A percentile compares a stretch with the other conserved stretches of the same genome.
Conservation (phyloP, 37 sponge, comb jelly and placozoan genomes). For the Haliclona indistincta region DNA sequence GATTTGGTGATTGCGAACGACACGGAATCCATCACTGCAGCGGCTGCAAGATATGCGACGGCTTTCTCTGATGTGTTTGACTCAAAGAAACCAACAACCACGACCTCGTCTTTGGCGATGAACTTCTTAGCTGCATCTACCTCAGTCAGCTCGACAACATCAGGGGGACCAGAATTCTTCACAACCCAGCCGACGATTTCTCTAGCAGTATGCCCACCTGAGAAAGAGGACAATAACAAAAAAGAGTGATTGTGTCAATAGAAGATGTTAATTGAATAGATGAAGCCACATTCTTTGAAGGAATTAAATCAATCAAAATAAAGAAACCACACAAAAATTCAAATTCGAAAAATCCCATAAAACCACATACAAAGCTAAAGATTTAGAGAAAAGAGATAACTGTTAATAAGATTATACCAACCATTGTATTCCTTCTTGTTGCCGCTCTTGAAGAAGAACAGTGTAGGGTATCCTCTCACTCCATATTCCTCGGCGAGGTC, state of each 20-base stretch:
- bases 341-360: too few relatives aligned
- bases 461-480: constrained; percentile 93
- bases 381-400: too few relatives aligned
- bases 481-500: constrained; percentile 70
- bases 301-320: too few relatives aligned
- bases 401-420: constrained; percentile 5
- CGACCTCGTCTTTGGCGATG: constrained; percentile 67
- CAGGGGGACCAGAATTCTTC: constrained; percentile 94
- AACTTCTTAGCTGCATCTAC: constrained; percentile 66
- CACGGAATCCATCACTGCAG: constrained; percentile 51
- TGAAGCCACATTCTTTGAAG: too few relatives aligned
- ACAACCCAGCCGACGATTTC: constrained; percentile 94
- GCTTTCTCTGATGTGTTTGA: constrained; percentile 40
- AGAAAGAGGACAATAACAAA: too few relatives aligned
- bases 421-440: constrained; percentile 67
- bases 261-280: too few relatives aligned
- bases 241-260: too few relatives aligned
- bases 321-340: too few relatives aligned
- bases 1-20: constrained; percentile 61
- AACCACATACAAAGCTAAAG: neutral
- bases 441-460: constrained; percentile 89
- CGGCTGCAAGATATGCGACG: constrained; percentile 71
- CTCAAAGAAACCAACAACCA: constrained; percentile 80
- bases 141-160: constrained; percentile 56
- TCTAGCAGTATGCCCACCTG: constrained; percentile 80